Evolutionary conservation across 2,113 vertebrate genomes (phyloP).

Genomic region (Ageneiosus marmoratus): DNA sequence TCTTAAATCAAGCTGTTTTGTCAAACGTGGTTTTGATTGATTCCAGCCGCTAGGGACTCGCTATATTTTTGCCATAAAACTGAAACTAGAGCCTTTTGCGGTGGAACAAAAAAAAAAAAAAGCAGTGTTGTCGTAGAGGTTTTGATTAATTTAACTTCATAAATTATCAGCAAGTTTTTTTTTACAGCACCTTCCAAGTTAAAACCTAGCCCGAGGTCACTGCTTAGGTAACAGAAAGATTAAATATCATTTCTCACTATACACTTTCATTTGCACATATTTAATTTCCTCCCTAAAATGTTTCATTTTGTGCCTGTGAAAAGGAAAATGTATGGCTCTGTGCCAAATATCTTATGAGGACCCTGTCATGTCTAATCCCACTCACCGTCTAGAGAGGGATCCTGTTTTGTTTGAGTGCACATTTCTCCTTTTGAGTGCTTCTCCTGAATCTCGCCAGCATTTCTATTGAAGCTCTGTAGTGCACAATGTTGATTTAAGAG

Average conservation of each 20-base stretch:
- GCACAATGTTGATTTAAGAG: constrained; percentile 47
- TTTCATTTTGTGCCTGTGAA: constrained; percentile 12
- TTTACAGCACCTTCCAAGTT: constrained; percentile 10
- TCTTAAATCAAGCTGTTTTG: constrained; percentile 22
- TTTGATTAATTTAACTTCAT: constrained; percentile 14
- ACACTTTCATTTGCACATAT: constrained; percentile 22
- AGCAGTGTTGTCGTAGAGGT: neutral
- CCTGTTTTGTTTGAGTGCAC: constrained; percentile 53
- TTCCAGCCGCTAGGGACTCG: constrained; percentile 14
- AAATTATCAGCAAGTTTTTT: neutral
- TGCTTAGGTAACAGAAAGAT: constrained; percentile 8
- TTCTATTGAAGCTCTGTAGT: constrained; percentile 52
- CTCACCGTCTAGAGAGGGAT: constrained; percentile 64
- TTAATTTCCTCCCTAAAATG: constrained; percentile 16
- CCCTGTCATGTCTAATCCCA: constrained; percentile 61
- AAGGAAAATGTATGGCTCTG: constrained; percentile 38
- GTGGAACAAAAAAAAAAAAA: constrained; percentile 22
- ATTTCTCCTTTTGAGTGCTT: constrained; percentile 33
- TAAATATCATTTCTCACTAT: constrained; percentile 2
- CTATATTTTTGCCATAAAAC: constrained; percentile 21
- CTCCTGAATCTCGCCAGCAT: constrained; percentile 16
- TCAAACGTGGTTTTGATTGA: constrained; percentile 10
- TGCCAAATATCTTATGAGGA: constrained; percentile 54
- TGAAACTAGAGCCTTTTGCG: constrained; percentile 15
- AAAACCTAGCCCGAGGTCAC: constrained; percentile 4